These are phyloP conservation scores for Drosophila austrosaltans DNA, from an alignment of 2,888 invertebrate genomes.

Conservation along the genomic window DNA sequence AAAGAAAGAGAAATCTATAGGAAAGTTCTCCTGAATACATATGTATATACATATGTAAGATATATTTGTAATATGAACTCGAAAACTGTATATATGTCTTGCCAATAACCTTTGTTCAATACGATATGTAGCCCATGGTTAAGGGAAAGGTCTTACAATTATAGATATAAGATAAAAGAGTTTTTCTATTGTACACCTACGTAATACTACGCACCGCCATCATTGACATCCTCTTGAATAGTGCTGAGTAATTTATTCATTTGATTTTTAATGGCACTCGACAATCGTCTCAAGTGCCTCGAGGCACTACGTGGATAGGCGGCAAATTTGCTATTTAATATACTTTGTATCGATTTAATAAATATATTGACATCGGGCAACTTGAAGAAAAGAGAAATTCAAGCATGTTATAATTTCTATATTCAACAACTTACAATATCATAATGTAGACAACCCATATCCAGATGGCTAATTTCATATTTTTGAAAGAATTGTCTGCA, in stretches of 20 bases:
- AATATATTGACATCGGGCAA: conserved; percentile 17
- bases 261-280: background rate
- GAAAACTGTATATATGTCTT: too few species aligned
- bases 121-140: too few species aligned
- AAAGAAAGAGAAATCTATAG: too few species aligned
- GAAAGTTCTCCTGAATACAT: too few species aligned
- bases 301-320: background rate
- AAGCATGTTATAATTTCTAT: conserved; percentile 18
- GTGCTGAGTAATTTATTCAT: background rate
- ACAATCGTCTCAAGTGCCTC: background rate
- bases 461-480: conserved; percentile 89
- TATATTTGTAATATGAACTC: too few species aligned
- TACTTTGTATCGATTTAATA: background rate
- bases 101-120: too few species aligned
- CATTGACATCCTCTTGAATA: background rate
- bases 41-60: too few species aligned
- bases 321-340: background rate
- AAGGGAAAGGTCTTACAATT: too few species aligned
- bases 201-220: conserved; percentile 21
- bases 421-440: conserved; percentile 86
- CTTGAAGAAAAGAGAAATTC: background rate
- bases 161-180: too few species aligned
- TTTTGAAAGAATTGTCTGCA: conserved; percentile 86
- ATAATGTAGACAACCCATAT: conserved; percentile 90
- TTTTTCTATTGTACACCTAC: background rate